Evolutionary conservation across 2,888 invertebrate species (phyloP).

Genomic region (Griposia aprilina): DNA sequence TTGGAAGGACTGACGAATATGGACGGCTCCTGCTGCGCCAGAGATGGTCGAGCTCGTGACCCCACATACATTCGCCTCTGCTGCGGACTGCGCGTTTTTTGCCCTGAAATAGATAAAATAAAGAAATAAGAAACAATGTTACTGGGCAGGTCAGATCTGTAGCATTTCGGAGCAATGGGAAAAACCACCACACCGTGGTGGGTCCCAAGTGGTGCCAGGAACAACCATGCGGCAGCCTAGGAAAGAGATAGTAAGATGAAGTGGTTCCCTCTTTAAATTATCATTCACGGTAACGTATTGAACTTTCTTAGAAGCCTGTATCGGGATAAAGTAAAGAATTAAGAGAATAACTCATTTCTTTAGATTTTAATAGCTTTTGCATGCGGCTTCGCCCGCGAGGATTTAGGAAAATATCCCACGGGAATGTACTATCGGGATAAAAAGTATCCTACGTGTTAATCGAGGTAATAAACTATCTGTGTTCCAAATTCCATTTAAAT

Average conservation of each 20-base stretch:
- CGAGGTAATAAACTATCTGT: too few species aligned
- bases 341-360: too few species aligned
- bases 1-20: constrained; percentile 87
- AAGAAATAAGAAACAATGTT: constrained; percentile 33
- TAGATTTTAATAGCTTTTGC: too few species aligned
- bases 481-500: too few species aligned
- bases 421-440: too few species aligned
- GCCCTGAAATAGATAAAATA: constrained; percentile 79
- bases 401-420: too few species aligned
- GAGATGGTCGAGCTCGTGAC: constrained; percentile 77
- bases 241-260: neutral
- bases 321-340: neutral
- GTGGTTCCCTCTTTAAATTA: neutral
- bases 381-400: too few species aligned
- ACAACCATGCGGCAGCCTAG: neutral
- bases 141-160: neutral
- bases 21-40: constrained; percentile 79
- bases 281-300: neutral
- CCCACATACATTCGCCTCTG: constrained; percentile 85
- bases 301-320: neutral
- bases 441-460: too few species aligned
- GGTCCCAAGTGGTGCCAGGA: neutral
- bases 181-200: neutral
- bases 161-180: neutral
- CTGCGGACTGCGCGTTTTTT: constrained; percentile 88